Percentiles rank a stretch among this genome's conserved stretches.
Evolutionary conservation across 2,113 vertebrate species (phyloP).

Genomic region (Calcarius ornatus): DNA sequence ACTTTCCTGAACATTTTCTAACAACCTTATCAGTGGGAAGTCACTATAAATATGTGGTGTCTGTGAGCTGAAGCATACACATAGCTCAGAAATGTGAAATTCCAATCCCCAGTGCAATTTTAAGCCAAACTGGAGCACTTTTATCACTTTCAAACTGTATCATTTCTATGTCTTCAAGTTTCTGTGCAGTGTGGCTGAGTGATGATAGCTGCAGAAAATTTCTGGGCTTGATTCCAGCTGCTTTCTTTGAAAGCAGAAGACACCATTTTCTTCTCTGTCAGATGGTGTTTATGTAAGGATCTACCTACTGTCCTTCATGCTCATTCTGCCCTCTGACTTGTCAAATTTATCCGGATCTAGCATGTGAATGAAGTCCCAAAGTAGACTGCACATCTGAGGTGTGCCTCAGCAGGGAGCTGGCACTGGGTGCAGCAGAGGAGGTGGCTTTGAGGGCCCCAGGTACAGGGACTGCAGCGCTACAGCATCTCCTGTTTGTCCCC

Average conservation of each 20-base stretch:
- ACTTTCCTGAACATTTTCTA: not conserved
- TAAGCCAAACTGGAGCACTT: not conserved
- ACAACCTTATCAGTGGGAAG: not conserved
- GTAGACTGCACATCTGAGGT: accelerated
- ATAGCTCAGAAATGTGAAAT: not conserved
- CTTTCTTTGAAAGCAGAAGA: constrained; percentile 14
- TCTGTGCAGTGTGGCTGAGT: not conserved
- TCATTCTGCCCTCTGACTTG: not conserved
- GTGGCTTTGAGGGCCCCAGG: not conserved
- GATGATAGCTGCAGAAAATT: not conserved
- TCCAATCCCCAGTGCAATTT: not conserved
- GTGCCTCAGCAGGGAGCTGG: not conserved
- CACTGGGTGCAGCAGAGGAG: not conserved
- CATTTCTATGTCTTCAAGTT: not conserved
- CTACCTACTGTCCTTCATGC: not conserved
- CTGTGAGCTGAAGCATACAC: not conserved
- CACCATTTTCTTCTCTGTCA: not conserved
- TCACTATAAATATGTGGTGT: not conserved
- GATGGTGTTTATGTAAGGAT: not conserved
- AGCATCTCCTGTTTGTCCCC: not conserved
- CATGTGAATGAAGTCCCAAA: not conserved
- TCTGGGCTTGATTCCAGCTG: constrained; percentile 11
- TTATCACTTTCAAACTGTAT: not conserved
- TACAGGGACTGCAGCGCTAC: not conserved
- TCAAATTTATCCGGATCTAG: not conserved